Evolutionary conservation across 1,140 invertebrate species (phyloP).

Genomic region (Megathymus violae): DNA sequence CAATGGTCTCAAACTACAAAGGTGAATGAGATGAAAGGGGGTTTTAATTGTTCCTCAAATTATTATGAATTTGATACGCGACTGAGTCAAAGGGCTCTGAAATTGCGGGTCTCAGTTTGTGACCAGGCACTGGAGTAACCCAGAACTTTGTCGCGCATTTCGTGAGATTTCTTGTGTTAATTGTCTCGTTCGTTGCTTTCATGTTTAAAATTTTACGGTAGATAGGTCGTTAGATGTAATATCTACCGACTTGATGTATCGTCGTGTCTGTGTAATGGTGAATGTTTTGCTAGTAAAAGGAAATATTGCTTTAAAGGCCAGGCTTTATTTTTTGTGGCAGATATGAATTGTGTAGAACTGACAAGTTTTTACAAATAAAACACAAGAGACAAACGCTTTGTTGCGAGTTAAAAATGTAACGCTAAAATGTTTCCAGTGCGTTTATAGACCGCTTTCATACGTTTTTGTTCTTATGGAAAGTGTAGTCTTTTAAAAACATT

Average conservation of each 20-base stretch:
- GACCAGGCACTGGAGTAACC: constrained; percentile 8
- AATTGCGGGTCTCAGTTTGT: constrained; percentile 48
- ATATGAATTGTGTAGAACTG: not conserved
- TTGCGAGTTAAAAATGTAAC: constrained; percentile 9
- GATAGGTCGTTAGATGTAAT: constrained; percentile 6
- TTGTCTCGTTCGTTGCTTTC: constrained; percentile 26
- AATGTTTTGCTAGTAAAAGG: constrained; percentile 8
- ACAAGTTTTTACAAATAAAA: constrained; percentile 8
- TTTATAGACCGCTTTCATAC: not conserved
- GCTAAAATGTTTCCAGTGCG: not conserved
- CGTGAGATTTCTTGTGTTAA: constrained; percentile 25
- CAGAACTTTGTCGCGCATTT: constrained; percentile 21
- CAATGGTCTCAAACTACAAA: constrained; percentile 73
- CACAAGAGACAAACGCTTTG: not conserved
- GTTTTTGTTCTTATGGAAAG: not conserved
- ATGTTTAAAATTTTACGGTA: constrained; percentile 12
- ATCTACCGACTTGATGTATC: not conserved
- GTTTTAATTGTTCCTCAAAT: constrained; percentile 80
- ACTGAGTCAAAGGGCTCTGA: constrained; percentile 67
- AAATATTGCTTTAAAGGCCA: constrained; percentile 6
- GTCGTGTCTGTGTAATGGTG: constrained; percentile 1
- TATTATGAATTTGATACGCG: constrained; percentile 79
- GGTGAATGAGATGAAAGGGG: constrained; percentile 73
- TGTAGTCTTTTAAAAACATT: too few relatives aligned
- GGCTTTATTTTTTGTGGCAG: constrained; percentile 10